Base-by-base conservation (phyloP, 1,140 invertebrate species). In the Cardiocondyla obscurior region DNA sequence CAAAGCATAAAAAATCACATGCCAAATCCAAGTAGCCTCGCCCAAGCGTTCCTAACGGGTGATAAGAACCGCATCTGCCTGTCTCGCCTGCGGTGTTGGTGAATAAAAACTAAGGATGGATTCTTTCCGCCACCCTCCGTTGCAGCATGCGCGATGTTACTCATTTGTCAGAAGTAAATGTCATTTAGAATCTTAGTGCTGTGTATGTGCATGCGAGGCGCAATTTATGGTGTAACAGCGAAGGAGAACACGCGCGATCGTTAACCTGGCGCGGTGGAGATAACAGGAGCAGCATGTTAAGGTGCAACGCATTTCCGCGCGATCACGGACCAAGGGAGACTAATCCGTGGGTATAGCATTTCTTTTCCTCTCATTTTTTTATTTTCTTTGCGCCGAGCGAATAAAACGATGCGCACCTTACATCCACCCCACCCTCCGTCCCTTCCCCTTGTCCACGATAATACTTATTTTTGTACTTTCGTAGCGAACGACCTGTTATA, bases 11-110 rank as follows among this genome's bases (percentile, higher is more conserved):
- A 89, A 93, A 92, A 89, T 91, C 87, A 85, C 84, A 91, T 81
- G 85, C 84, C 67, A 93, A 94, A 89, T 90, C 85, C 83, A 92
- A 93, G 87, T 93, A 94, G 89, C 89, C 88, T 90, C 87, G 84
- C 62, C 73, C 81, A 84, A 81, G 85, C 55, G 88, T 90, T 85
- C 88, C 85, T 86, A 67, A 44, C 62, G 82, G 86, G 90, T 91
- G 88, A 89, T 84, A 81, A 53, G 16, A 67, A 10, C 81, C 60
- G 57, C 36, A 58, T 81, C 46, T 83, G 65, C 22, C 84, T 65
- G 62, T 74, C n/a, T n/a, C 57, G 25, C 53, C 16, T 65, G 69
- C 76, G 91, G 90, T 93, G 91, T 87, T 89, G 92, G 90, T 93
- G 88, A 93, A 91, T 90, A 90, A 88, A 83, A 62, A 58, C 81